Evolutionary conservation across 2,797 vertebrate genomes (phyloP), one percentile per base, ranked within the genome.

Genomic region (Chelmon rostratus): DNA sequence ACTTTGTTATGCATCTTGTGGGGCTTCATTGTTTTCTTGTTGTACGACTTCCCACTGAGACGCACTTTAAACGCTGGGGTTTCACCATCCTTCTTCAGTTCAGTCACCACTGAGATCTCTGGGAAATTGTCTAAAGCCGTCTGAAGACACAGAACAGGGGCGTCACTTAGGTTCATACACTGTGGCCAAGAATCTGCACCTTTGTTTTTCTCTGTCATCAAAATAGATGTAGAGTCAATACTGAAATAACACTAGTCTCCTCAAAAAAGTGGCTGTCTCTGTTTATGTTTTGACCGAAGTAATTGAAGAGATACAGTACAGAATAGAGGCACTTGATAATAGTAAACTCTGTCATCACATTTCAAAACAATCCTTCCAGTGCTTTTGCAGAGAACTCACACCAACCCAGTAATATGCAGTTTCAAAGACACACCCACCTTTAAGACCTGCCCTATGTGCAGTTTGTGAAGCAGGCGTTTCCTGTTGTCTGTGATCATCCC

Each of bases 11-110:
- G 93, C 83, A 96, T 94, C 94, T 98, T 99, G 54, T 96, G 95
- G 85, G 97, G 96, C 90, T 97, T 97, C 95, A 99, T 95, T 42
- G 97, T 99, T 93, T 98, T 99, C 93, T 96, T 98, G 94, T 98
- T 99, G 92, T 99, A 99, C 82, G 96, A 91, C 94, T 96, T 98
- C 53, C 98, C 98, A 76, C 98, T 97, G 92, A 99, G 96, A 89
- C 96, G 97, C 88, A 99, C 97, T 94, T 98, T 99, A 78, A 97
- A 97, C 86, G 96, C 90, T 28, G 96, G 88, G 0, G 92, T 94
- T 89, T 96, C 96, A 61, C 96, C 97, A 40, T 96, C 97, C 85
- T 98, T 99, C 90, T 94, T 96, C 73, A 95, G 86, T 59, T 96
- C 97, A 19, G 96, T 97, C 83, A 98, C 95, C 85, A 98, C 94